Evolutionary conservation across 2,113 vertebrate species (phyloP).

Genomic region (Peromyscus leucopus): DNA sequence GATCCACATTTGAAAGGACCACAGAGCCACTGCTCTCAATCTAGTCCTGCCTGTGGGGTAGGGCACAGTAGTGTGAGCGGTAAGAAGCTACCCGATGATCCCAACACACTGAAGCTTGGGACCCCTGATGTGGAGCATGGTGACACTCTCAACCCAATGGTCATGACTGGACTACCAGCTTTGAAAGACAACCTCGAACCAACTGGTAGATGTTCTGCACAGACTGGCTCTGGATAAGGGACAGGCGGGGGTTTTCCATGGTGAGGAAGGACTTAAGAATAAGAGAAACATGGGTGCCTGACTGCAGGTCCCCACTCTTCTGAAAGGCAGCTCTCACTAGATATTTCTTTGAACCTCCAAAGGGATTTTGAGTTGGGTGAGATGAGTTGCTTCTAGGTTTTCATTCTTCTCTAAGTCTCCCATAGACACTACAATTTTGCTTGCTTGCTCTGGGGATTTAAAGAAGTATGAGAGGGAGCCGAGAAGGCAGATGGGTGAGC

Average conservation of each 20-base stretch:
- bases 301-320: background rate
- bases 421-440: background rate
- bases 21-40: background rate
- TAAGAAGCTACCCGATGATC: background rate
- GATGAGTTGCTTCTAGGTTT: background rate
- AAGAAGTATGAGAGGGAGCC: too few species aligned
- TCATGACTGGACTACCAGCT: too few species aligned
- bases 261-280: background rate
- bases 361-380: background rate
- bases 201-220: rapidly evolving
- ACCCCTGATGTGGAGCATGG: rapidly evolving
- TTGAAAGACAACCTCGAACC: background rate
- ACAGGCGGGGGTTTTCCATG: background rate
- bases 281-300: rapidly evolving
- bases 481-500: too few species aligned
- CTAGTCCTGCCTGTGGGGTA: background rate
- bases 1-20: background rate
- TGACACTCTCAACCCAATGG: background rate
- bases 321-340: rapidly evolving
- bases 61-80: background rate
- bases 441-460: background rate
- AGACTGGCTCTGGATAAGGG: background rate
- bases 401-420: background rate
- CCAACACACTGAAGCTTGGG: rapidly evolving
- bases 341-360: rapidly evolving